Percentiles rank a stretch among this genome's conserved stretches.
Conservation (phyloP, 2,797 vertebrate genomes). For the Peromyscus eremicus region DNA sequence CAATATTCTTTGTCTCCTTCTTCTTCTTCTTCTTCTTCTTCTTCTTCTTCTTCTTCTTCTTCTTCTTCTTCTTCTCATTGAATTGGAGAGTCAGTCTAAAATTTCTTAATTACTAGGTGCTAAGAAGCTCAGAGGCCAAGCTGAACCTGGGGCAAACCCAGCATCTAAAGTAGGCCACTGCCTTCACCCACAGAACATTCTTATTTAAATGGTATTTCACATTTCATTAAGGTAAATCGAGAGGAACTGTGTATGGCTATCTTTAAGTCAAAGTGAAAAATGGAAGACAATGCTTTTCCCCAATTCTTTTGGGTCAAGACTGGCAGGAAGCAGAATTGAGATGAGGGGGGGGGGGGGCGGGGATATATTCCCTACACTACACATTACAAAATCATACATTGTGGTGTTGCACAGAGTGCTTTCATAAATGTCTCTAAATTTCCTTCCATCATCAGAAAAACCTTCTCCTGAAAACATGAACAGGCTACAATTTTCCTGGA, state of each 20-base stretch:
- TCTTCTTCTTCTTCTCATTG: no score
- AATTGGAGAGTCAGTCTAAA: not conserved
- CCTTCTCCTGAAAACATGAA: conserved; percentile 46
- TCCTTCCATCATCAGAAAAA: conserved; percentile 56
- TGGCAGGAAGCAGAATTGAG: not conserved
- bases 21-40: no score
- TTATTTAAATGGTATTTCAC: not conserved
- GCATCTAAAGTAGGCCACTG: not conserved
- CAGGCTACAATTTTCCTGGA: conserved; percentile 10
- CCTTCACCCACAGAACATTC: not conserved
- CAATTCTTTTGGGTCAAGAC: not conserved
- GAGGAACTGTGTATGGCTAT: not conserved
- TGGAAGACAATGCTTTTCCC: not conserved
- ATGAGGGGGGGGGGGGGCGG: not conserved
- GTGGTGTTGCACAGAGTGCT: not conserved
- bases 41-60: no score
- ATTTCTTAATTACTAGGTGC: not conserved
- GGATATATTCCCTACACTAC: not conserved
- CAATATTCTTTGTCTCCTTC: no score
- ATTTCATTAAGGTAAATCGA: not conserved
- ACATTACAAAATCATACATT: not conserved
- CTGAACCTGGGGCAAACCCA: not conserved
- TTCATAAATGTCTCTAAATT: conserved; percentile 29
- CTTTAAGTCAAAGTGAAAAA: not conserved
- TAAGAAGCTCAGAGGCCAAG: not conserved